Conservation (phyloP, 2,797 vertebrate species). For the Chrosomus eos region DNA sequence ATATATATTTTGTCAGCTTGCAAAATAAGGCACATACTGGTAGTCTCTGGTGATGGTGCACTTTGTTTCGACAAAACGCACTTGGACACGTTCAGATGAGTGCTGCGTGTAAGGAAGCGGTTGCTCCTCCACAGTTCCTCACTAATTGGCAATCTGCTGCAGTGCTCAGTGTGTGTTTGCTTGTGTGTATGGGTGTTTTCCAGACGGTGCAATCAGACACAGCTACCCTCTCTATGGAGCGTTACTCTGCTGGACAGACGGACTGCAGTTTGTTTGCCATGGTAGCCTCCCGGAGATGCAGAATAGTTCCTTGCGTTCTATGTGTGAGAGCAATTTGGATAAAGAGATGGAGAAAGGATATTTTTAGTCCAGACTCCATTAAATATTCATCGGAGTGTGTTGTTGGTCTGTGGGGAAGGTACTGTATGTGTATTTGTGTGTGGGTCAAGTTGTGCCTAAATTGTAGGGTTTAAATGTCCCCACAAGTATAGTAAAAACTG, state of each 20-base stretch:
- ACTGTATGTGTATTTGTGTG: constrained; percentile 6
- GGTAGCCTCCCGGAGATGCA: not conserved
- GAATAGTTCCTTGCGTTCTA: not conserved
- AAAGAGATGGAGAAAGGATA: constrained; percentile 10
- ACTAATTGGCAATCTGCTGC: constrained; percentile 54
- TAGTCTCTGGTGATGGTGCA: constrained; percentile 45
- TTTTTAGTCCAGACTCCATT: constrained; percentile 43
- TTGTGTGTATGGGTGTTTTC: constrained; percentile 47
- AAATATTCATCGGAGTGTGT: constrained; percentile 36
- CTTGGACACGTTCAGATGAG: constrained; percentile 31
- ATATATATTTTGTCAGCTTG: constrained; percentile 45
- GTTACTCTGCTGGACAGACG: constrained; percentile 16
- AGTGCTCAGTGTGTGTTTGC: constrained; percentile 47
- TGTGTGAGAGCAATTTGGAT: constrained; percentile 1
- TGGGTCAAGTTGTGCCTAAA: constrained; percentile 6
- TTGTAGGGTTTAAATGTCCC: not conserved
- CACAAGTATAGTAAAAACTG: constrained; percentile 10
- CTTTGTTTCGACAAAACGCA: constrained; percentile 48
- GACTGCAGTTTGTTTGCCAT: constrained; percentile 16
- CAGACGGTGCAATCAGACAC: constrained; percentile 39
- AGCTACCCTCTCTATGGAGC: constrained; percentile 6
- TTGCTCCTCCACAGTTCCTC: constrained; percentile 31
- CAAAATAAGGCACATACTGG: constrained; percentile 48
- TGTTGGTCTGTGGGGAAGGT: constrained; percentile 23
- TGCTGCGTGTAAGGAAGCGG: constrained; percentile 28